Evolutionary conservation across 2,113 vertebrate genomes (phyloP).

Genomic region (Tyrannus savana): DNA sequence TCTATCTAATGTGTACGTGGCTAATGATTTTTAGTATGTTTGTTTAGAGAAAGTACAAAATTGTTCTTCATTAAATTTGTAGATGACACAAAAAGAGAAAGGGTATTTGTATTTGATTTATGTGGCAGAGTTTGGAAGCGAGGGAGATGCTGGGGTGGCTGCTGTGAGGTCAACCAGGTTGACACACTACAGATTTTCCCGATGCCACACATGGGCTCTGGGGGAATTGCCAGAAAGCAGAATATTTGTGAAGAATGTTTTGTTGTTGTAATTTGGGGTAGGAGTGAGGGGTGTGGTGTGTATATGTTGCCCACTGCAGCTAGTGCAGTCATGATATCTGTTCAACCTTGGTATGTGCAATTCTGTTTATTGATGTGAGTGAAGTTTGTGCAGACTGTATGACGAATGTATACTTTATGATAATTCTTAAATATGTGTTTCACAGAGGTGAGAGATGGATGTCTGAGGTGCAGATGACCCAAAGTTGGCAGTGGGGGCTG

Average conservation of each 20-base stretch:
- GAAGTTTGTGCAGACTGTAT: neutral
- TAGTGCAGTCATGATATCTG: neutral
- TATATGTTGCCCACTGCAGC: accelerated
- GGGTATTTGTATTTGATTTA: neutral
- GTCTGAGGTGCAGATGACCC: too few relatives aligned
- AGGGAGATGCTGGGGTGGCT: neutral
- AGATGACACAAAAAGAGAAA: neutral
- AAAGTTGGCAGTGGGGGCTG: accelerated
- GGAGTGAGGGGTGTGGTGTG: accelerated
- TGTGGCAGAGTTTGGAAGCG: neutral
- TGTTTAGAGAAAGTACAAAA: neutral
- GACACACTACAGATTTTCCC: neutral
- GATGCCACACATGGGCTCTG: accelerated
- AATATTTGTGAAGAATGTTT: neutral
- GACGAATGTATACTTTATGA: neutral
- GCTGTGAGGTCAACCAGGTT: neutral
- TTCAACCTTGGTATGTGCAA: neutral
- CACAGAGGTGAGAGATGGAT: neutral
- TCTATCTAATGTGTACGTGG: neutral
- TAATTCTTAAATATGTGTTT: neutral
- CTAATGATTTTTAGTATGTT: neutral
- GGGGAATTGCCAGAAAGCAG: neutral
- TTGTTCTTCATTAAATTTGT: neutral
- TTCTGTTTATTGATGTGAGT: neutral
- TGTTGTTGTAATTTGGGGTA: neutral